Evolutionary conservation across 2,113 vertebrate species (phyloP), one percentile per base, ranked within the genome.

Genomic region (Saguinus midas): DNA sequence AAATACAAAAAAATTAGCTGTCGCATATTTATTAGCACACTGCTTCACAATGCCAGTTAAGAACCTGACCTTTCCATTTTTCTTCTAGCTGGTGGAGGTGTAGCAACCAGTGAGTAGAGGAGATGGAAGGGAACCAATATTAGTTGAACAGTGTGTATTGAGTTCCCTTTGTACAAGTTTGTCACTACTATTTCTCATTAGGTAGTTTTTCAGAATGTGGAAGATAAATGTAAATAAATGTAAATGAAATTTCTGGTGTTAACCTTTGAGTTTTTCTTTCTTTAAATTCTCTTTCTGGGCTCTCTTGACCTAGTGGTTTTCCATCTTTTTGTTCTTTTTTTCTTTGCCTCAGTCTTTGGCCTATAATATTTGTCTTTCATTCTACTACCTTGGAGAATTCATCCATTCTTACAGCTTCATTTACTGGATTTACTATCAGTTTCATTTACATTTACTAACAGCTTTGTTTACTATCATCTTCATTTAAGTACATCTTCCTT

Each of bases 181-280:
- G 20, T 93, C 50, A 43, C 45, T 82, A 58, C 8, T 43, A 11
- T 66, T 82, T 82, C 57, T 91, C 20, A 92, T 75, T 88, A 72
- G 29, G 93, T 32, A 84, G 40, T 92, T 85, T 95, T 96, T 83
- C 21, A 75, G 72, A 86, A 86, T 89, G 48, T 88, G 17, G 32
- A 92, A 96, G 43, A 23, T 40, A 97, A 9, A 75, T 89, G 25
- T 87, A 91, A 68, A 40, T 82, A 97, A 9, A 75, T 89, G 25
- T 87, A 93, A 68, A 40, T 82, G 32, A 91, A 94, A 20, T 68
- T 95, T 94, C 17, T 16, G 14, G 37, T 93, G 52, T 79, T 94
- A 9, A 35, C 90, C 48, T 95, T 93, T 93, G 35, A 82, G 81
- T 70, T 97, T 97, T 94, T 90, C 50, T 92, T 87, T 32, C 27